phyloP scores from a whole-genome alignment of 1,140 invertebrate genomes.

The Branchinecta lynchi region DNA sequence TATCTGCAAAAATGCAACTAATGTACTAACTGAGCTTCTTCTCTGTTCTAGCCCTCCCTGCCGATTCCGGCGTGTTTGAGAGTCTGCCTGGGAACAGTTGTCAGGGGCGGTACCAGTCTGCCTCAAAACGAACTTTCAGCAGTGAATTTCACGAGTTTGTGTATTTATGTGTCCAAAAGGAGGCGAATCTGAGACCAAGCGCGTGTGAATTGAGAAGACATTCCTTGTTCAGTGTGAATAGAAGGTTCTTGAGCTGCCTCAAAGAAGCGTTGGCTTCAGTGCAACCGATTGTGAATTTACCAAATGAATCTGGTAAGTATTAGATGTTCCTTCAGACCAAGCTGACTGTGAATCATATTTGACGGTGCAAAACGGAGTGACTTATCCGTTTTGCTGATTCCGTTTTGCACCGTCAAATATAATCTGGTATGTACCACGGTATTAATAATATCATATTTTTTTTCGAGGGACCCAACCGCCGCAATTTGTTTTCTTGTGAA shows the following conservation, averaged over 20 bases:
- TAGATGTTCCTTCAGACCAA: too few relatives aligned
- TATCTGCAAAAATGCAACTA: too few relatives aligned
- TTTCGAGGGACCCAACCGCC: too few relatives aligned
- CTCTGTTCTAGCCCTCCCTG: not conserved
- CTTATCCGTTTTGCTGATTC: too few relatives aligned
- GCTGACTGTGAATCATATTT: too few relatives aligned
- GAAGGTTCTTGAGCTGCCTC: not conserved
- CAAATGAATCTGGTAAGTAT: not conserved
- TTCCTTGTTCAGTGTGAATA: constrained; percentile 1
- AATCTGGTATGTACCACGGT: not conserved
- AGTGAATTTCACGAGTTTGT: not conserved
- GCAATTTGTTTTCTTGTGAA: too few relatives aligned
- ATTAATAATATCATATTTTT: too few relatives aligned
- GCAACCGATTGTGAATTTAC: not conserved
- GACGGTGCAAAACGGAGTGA: too few relatives aligned
- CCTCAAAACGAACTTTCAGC: not conserved
- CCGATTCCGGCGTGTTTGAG: not conserved
- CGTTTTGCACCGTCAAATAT: too few relatives aligned
- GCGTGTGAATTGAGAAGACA: not conserved
- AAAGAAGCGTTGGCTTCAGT: not conserved
- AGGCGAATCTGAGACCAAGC: not conserved
- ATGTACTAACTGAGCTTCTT: too few relatives aligned
- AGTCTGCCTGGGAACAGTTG: not conserved
- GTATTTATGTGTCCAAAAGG: not conserved
- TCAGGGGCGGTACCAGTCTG: not conserved